phyloP scores from a whole-genome alignment of 2,797 vertebrate species.

The Hylomyscus alleni region DNA sequence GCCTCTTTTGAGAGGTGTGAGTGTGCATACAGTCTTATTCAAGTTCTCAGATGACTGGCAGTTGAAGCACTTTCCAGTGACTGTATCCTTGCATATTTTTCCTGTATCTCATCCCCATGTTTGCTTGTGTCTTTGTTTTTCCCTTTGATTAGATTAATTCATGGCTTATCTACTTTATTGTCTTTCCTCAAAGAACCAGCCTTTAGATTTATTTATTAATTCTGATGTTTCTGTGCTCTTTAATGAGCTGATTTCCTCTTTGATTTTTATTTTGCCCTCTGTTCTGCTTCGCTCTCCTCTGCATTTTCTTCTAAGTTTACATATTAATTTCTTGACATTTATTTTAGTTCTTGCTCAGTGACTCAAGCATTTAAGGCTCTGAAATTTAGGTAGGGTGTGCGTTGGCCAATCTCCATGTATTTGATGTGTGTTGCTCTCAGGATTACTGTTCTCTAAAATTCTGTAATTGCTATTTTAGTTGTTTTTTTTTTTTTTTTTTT shows the following conservation, averaged over 20 bases:
- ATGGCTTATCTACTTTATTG: constrained; percentile 52
- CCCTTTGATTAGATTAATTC: constrained; percentile 50
- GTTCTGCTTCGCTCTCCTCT: neutral
- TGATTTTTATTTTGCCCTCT: neutral
- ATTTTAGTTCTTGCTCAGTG: constrained; percentile 57
- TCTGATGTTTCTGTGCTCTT: constrained; percentile 36
- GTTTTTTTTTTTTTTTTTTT: constrained; percentile 82
- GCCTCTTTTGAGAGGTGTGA: neutral
- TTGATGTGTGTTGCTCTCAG: constrained; percentile 69
- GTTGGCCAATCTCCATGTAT: constrained; percentile 71
- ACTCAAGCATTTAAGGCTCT: constrained; percentile 65
- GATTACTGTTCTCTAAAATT: constrained; percentile 69
- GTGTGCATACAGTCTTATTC: neutral
- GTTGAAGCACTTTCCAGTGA: constrained; percentile 1
- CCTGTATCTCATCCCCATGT: neutral
- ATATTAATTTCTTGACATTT: constrained; percentile 61
- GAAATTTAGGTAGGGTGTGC: constrained; percentile 44
- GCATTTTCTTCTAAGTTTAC: constrained; percentile 47
- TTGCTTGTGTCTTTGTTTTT: constrained; percentile 29
- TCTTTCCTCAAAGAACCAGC: constrained; percentile 49
- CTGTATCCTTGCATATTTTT: constrained; percentile 4
- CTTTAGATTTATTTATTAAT: constrained; percentile 60
- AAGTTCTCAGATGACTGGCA: constrained; percentile 39
- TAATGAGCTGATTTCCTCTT: constrained; percentile 62
- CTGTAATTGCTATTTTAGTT: constrained; percentile 81